A percentile compares a stretch with the other conserved stretches of the same genome.
Evolutionary conservation across 2,113 vertebrate genomes (phyloP).

Genomic region (Athene noctua): DNA sequence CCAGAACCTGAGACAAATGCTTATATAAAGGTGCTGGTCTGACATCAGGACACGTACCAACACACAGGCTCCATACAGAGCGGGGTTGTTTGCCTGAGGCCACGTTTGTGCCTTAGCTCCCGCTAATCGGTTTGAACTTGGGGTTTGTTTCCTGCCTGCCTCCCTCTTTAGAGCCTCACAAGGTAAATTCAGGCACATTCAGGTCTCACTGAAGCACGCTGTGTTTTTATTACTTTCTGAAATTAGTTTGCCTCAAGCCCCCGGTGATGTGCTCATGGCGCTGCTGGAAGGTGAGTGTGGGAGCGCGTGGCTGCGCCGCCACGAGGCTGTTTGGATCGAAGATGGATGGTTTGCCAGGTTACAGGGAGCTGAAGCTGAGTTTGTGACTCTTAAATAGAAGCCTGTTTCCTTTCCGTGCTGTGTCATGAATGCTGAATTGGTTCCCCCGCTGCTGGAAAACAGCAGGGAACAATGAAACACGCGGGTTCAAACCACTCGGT

Average conservation of each 20-base stretch:
- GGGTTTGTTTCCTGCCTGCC: not conserved
- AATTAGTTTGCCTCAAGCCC: not conserved
- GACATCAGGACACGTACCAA: not conserved
- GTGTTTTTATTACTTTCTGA: not conserved
- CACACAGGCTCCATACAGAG: not conserved
- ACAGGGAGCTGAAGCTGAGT: not conserved
- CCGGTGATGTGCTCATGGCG: rapidly evolving
- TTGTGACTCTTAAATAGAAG: not conserved
- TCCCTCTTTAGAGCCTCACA: not conserved
- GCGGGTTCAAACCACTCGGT: not conserved
- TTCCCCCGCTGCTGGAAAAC: not conserved
- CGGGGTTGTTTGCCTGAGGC: not conserved
- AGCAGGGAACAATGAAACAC: not conserved
- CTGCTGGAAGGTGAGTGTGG: not conserved
- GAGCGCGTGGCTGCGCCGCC: rapidly evolving
- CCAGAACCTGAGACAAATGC: not conserved
- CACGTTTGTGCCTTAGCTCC: not conserved
- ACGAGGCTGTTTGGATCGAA: rapidly evolving
- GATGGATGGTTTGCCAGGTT: not conserved
- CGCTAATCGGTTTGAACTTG: not conserved
- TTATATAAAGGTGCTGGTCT: not conserved
- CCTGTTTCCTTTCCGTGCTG: rapidly evolving
- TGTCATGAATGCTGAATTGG: not conserved
- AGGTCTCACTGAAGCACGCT: not conserved
- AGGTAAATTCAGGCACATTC: not conserved